Conservation (phyloP, 2,888 invertebrate genomes). For the Mystacides longicornis region DNA sequence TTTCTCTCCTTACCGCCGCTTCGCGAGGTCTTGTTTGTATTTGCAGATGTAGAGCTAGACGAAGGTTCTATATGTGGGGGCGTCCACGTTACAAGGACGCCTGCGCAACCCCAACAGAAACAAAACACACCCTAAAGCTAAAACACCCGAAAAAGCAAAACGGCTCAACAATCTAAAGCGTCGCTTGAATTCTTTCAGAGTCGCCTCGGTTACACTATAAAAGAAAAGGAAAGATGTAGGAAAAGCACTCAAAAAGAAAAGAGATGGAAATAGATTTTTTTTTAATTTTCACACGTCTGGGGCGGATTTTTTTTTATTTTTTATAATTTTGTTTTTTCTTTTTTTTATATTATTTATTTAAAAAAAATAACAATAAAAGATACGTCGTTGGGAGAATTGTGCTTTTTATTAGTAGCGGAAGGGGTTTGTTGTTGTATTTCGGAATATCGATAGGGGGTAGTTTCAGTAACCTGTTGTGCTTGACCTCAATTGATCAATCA, state of each 20-base stretch:
- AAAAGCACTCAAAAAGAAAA: slow-evolving; percentile 15
- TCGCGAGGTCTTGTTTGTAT: slow-evolving; percentile 20
- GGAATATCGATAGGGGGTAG: not conserved
- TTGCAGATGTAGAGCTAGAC: slow-evolving; percentile 13
- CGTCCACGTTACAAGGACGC: slow-evolving; percentile 11
- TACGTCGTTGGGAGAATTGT: slow-evolving; percentile 23
- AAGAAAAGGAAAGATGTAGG: slow-evolving; percentile 21
- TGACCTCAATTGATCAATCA: slow-evolving; percentile 15
- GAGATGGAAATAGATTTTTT: slow-evolving; percentile 19
- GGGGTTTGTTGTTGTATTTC: not conserved
- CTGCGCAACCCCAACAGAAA: slow-evolving; percentile 16
- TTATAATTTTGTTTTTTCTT: slow-evolving; percentile 15
- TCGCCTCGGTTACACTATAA: slow-evolving; percentile 9
- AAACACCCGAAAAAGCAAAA: not conserved
- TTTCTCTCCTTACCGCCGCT: slow-evolving; percentile 20
- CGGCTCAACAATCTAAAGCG: not conserved
- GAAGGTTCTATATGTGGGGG: slow-evolving; percentile 17
- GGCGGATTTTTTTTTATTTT: slow-evolving; percentile 24
- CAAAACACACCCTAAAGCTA: slow-evolving; percentile 10
- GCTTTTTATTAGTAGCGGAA: slow-evolving; percentile 7
- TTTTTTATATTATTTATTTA: slow-evolving; percentile 17
- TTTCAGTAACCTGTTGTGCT: slow-evolving; percentile 23
- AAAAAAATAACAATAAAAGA: too few species aligned
- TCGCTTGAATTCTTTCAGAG: slow-evolving; percentile 7
- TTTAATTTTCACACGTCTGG: slow-evolving; percentile 25